Percentiles rank a stretch among this genome's conserved stretches.
Evolutionary conservation across 2,888 invertebrate species (phyloP).

Genomic region (Lycia hirtaria): DNA sequence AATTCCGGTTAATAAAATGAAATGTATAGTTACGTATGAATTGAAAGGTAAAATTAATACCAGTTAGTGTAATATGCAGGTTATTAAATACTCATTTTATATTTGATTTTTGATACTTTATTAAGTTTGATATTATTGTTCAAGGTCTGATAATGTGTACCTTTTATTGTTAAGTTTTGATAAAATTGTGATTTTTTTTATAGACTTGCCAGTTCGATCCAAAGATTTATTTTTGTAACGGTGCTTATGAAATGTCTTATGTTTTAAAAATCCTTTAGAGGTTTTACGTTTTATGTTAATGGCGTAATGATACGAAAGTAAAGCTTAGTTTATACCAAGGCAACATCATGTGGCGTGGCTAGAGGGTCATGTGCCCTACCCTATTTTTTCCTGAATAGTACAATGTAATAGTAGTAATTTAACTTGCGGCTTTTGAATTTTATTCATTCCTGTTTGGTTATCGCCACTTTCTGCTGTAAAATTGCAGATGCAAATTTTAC

Average conservation of each 20-base stretch:
- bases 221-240: conserved; percentile 68
- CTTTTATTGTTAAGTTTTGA: conserved; percentile 61
- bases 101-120: conserved; percentile 45
- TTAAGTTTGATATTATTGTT: conserved; percentile 63
- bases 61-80: conserved; percentile 34
- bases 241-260: conserved; percentile 52
- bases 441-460: no score
- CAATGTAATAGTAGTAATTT: no score
- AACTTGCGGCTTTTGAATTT: no score
- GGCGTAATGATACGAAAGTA: neutral
- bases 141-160: conserved; percentile 61
- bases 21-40: neutral
- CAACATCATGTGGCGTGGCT: neutral
- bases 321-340: neutral
- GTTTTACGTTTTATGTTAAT: conserved; percentile 6
- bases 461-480: no score
- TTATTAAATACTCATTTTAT: conserved; percentile 52
- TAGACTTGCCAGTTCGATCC: conserved; percentile 74
- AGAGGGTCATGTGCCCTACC: neutral
- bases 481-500: no score
- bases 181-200: conserved; percentile 57
- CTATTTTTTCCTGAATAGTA: no score
- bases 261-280: conserved; percentile 15
- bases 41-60: conserved; percentile 7
- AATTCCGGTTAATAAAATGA: neutral